Conservation (phyloP, 2,797 vertebrate genomes). For the Molossus molossus region DNA sequence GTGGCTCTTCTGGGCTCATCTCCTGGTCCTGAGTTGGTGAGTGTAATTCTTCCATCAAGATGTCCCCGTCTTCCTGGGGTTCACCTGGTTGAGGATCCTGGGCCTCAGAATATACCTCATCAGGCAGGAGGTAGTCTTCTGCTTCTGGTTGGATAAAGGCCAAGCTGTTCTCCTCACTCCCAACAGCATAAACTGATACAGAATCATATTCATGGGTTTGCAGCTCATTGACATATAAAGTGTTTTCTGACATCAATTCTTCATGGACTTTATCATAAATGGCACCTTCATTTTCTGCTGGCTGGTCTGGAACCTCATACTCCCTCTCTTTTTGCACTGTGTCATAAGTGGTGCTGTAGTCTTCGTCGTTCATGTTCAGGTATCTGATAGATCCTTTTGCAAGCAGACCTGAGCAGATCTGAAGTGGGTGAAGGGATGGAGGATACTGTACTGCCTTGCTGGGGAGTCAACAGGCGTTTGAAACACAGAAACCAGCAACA, state of each 20-base stretch:
- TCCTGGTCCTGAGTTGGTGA: background rate
- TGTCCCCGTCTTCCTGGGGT: background rate
- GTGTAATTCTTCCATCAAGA: background rate
- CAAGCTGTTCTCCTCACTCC: constrained; percentile 13
- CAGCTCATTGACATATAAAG: background rate
- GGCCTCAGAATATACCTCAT: constrained; percentile 20
- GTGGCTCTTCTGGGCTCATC: background rate
- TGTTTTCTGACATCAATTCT: constrained; percentile 70
- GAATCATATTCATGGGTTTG: constrained; percentile 76
- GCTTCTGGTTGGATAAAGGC: constrained; percentile 68
- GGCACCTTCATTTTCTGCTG: constrained; percentile 44
- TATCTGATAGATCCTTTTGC: constrained; percentile 63
- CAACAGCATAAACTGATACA: constrained; percentile 30
- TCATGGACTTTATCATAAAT: constrained; percentile 47
- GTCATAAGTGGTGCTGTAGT: constrained; percentile 60
- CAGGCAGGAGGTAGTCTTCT: constrained; percentile 69
- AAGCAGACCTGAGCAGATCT: constrained; percentile 33
- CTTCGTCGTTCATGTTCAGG: constrained; percentile 84
- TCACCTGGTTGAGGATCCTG: background rate
- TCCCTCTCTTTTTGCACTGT: background rate
- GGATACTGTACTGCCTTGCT: constrained; percentile 58
- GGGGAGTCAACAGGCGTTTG: constrained; percentile 78
- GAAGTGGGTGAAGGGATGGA: constrained; percentile 18
- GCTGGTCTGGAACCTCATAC: constrained; percentile 55
- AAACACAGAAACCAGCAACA: constrained; percentile 74